Conservation (phyloP, 2,888 invertebrate genomes). For the Silvanus unidentatus region DNA sequence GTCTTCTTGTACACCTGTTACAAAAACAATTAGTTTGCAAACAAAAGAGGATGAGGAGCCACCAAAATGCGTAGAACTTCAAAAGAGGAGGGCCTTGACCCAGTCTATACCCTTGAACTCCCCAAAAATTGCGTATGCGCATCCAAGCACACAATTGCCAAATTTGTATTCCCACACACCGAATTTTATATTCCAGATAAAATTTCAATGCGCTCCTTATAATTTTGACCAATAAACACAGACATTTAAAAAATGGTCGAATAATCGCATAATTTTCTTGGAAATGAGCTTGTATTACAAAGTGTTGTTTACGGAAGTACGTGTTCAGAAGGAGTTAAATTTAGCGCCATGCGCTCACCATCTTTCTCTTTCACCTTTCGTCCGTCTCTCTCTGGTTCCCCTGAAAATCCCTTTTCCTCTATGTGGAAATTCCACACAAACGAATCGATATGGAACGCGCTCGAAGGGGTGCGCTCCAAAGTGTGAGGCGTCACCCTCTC, state of each 20-base stretch:
- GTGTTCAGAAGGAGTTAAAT: conserved; percentile 5
- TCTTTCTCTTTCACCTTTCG: background rate
- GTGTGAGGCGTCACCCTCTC: conserved; percentile 21
- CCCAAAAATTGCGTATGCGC: conserved; percentile 12
- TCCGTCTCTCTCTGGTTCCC: background rate
- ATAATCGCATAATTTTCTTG: too few species aligned
- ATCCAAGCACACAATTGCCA: background rate
- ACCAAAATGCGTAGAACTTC: conserved; percentile 10
- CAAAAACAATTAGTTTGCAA: background rate
- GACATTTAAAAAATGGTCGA: background rate
- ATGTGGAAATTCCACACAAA: background rate
- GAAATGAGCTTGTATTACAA: too few species aligned
- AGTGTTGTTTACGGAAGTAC: conserved; percentile 14
- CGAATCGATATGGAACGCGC: conserved; percentile 10
- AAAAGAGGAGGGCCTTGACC: conserved; percentile 34
- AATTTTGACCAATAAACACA: background rate
- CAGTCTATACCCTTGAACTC: conserved; percentile 37
- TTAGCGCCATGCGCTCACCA: conserved; percentile 10
- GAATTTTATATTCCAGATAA: too few species aligned
- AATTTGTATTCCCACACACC: background rate
- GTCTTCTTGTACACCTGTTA: too few species aligned
- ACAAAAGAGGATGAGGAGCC: background rate
- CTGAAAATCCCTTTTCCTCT: too few species aligned
- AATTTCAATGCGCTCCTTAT: background rate
- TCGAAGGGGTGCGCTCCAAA: conserved; percentile 14